Base-by-base conservation (phyloP, 2,113 vertebrate species). In the Phalacrocorax brasilianus region DNA sequence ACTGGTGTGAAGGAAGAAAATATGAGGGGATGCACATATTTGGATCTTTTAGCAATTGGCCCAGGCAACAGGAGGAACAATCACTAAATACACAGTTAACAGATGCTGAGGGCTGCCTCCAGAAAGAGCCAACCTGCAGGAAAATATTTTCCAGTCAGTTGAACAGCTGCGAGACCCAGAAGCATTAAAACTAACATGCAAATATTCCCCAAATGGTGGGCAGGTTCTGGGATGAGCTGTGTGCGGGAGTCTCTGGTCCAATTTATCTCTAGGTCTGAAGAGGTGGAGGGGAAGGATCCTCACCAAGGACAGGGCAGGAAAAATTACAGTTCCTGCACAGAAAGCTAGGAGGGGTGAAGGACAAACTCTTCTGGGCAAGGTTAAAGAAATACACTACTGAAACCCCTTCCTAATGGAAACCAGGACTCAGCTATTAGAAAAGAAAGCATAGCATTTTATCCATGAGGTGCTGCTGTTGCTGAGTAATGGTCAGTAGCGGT, bases 1-100 rank as follows among this genome's bases (percentile, higher is more conserved):
- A 22, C 1, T 19, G 30, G 30, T 15, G 45, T 11, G 45, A 73
- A 56, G 68, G 42, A 32, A 72, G 35, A 42, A 22, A 55, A 76
- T 11, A 58, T 0, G 2, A 45, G 30, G 20, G 56, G 8, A 32
- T 22, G 17, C 3, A 15, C 1, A 1, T 28, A 33, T 12, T 5
- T 27, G 65, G 45, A 40, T 42, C 14, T 53, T 79, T 19, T 1
- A 73, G 45, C 63, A 38, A 65, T 2, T 23, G 67, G 42, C 8
- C 24, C 52, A 44, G 18, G 32, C 53, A 74, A 32, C 27, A 40
- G 59, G 9, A 89, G 58, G 49, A 70, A 40, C 7, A 47, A 26
- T 17, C 45, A 45, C 40, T 10, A 12, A 28, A n/a, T 10, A 56
- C n/a, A 30, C 15, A 12, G 8, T 5, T 45, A 45, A 28, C 24